Evolutionary conservation across 2,797 vertebrate species (phyloP), one percentile per base, ranked within the genome.

Genomic region (Allobates femoralis): DNA sequence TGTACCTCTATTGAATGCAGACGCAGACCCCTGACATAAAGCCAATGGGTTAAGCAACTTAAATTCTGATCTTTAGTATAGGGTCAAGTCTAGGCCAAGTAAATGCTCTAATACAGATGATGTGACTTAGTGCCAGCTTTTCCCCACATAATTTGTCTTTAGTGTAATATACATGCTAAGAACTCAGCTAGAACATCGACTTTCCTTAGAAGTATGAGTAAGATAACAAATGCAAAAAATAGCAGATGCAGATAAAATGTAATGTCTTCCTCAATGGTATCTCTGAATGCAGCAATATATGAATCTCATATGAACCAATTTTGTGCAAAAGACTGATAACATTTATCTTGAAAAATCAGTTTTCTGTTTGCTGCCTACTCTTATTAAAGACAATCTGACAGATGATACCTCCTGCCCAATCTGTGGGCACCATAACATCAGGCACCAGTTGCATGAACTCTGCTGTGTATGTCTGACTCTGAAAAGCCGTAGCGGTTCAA

Each of bases 11-110:
- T 79, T 75, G 53, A 74, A 74, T 60, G 28, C 23, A 46, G 26
- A n/a, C n/a, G 51, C 66, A 82, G 32, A 21, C 50, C 60, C 30
- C 74, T 58, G 73, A 86, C 81, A 41, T 46, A 69, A 77, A 67
- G 71, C 71, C 64, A 83, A 30, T 46, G 62, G 62, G 85, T 78
- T 67, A 58, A 69, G 53, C 74, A 78, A 66, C 51, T 50, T 79
- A 51, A 69, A 76, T 69, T 81, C 26, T 81, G 64, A 34, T 51
- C 60, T 81, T 69, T 62, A 64, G 62, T 83, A 41, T 69, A 83
- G 19, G 60, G 71, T 83, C 58, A 77, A 55, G 32, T 82, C 60
- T 76, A 3, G 79, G 71, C 50, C 46, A 76, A 53, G 30, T 56
- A 51, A 76, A 69, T 16, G 58, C 56, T 74, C 55, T 23, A 74